These are phyloP conservation scores for Nilaparvata lugens DNA, from an alignment of 1,140 invertebrate genomes.

Conservation along the genomic window DNA sequence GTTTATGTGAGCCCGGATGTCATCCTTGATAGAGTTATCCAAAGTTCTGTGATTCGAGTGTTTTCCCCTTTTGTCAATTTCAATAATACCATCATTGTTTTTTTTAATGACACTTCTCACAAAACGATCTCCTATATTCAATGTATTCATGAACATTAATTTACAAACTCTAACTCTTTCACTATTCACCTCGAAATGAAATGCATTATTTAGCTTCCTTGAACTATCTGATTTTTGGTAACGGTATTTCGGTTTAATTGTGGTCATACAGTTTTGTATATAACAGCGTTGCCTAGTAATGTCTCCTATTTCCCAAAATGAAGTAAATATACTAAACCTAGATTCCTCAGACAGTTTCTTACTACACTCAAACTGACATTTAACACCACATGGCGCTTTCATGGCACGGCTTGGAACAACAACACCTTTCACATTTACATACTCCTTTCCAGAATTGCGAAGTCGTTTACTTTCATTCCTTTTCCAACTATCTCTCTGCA, in stretches of 20 bases:
- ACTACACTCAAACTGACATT: background rate
- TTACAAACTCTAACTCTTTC: background rate
- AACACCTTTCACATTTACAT: no score
- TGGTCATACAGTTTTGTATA: background rate
- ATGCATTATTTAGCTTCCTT: background rate
- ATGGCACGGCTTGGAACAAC: no score
- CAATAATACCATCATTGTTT: background rate
- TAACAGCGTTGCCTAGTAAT: background rate
- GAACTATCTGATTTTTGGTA: no score
- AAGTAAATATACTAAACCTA: background rate
- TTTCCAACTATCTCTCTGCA: no score
- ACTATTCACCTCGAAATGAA: background rate
- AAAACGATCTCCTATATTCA: background rate
- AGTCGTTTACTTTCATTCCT: no score
- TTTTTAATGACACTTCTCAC: background rate
- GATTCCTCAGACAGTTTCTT: background rate
- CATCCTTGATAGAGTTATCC: conserved; percentile 25
- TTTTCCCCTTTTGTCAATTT: background rate
- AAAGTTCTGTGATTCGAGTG: conserved; percentile 26
- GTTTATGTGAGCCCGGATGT: conserved; percentile 30
- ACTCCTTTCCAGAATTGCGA: no score
- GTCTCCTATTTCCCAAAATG: background rate
- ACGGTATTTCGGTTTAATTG: background rate
- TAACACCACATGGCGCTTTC: background rate
- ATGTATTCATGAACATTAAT: background rate